Evolutionary conservation across 2,797 vertebrate genomes (phyloP), one percentile per base, ranked within the genome.

Genomic region (Parauchenoglanis ngamensis): DNA sequence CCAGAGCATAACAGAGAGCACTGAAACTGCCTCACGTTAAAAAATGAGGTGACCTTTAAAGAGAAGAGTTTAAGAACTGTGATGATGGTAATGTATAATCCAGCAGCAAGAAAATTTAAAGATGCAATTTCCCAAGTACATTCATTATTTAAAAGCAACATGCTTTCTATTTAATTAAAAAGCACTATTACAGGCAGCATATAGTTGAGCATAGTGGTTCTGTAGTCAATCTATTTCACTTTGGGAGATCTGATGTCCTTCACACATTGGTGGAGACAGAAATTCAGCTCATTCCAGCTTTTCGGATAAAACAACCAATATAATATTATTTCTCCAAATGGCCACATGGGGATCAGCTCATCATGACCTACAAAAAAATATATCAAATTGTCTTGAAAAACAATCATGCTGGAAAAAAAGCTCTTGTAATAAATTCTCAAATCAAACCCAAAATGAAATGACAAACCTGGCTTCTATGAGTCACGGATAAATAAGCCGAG

Each of bases 401-500:
- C 56, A 81, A 63, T 52, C 17, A 56, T 21, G 28, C 17, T 57
- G 59, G 54, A 40, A 56, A 85, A 81, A 35, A 21, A 11, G 44
- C 57, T 80, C 81, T 88, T 87, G 82, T 85, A 84, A 67, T 63
- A 15, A 84, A 80, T 91, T 88, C 17, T 63, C 76, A 65, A 87
- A 61, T 86, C 87, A 88, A 94, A 92, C 88, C 77, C 87, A 82
- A 90, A 59, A 86, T 83, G 4, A 87, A 92, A 92, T 89, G 90
- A 93, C 87, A 85, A 92, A 90, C 72, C 86, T 90, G 88, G 46
- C 83, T 80, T 40, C 63, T n/a, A 75, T 78, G 61, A 91, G 85
- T 52, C 83, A 77, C 1, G 25, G 57, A 87, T 88, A 79, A 89
- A 89, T 81, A 78, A 81, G 63, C 63, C 17, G 21, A 83, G 23